Percentiles rank a stretch among this genome's conserved stretches.
Conservation (phyloP, 1,140 invertebrate species). For the Brachystomella parvula region DNA sequence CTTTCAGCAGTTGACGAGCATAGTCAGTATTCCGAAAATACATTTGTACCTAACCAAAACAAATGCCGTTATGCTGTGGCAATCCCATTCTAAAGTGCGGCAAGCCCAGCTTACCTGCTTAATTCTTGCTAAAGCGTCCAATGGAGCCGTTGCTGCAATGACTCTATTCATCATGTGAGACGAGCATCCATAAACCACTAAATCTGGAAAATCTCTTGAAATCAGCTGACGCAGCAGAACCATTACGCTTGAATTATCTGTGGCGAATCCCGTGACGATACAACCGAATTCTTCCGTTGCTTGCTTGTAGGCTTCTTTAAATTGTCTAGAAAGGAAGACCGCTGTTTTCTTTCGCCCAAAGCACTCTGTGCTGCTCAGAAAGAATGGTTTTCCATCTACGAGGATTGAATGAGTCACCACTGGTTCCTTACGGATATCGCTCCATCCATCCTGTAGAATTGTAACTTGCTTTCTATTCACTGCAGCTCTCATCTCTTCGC, state of each 20-base stretch:
- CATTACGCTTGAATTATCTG: conserved; percentile 18
- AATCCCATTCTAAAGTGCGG: no score
- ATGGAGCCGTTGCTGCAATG: not conserved
- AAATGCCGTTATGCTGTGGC: no score
- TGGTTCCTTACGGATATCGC: conserved; percentile 6
- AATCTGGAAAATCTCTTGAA: not conserved
- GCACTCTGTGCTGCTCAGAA: not conserved
- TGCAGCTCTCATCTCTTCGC: not conserved
- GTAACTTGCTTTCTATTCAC: not conserved
- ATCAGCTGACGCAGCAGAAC: not conserved
- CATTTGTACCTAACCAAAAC: conserved; percentile 9
- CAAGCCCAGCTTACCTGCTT: no score
- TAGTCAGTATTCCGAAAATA: conserved; percentile 17
- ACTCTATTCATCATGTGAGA: conserved; percentile 15
- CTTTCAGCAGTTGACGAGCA: not conserved
- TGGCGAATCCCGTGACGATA: not conserved
- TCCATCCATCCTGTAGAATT: not conserved
- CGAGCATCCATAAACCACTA: conserved; percentile 15
- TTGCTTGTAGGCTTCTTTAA: not conserved
- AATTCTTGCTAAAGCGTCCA: not conserved
- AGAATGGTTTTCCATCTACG: not conserved
- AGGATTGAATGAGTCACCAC: conserved; percentile 18
- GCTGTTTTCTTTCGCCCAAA: not conserved
- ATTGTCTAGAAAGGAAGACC: not conserved
- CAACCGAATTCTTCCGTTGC: not conserved